Conservation (phyloP, 2,113 vertebrate species). For the Nothobranchius furzeri region DNA sequence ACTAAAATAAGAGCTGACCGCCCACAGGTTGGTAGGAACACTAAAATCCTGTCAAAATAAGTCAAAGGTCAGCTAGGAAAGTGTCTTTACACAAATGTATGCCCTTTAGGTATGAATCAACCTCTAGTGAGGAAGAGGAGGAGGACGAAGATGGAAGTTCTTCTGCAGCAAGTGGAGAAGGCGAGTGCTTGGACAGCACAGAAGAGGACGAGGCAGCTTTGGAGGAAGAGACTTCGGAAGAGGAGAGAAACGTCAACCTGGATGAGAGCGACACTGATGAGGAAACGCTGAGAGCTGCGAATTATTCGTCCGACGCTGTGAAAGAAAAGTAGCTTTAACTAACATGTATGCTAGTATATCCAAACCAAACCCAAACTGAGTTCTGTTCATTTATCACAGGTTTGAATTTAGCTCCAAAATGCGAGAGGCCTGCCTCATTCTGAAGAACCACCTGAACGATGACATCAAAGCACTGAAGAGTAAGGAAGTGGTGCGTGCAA, state of each 20-base stretch:
- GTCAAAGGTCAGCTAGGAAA: background rate
- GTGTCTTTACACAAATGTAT: background rate
- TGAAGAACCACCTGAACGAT: constrained; percentile 87
- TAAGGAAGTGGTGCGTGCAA: constrained; percentile 87
- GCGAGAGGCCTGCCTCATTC: constrained; percentile 88
- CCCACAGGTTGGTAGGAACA: constrained; percentile 10
- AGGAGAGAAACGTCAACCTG: constrained; percentile 76
- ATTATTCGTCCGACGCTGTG: constrained; percentile 61
- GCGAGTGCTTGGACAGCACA: constrained; percentile 78
- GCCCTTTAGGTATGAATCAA: constrained; percentile 88
- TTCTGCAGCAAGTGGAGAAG: constrained; percentile 76
- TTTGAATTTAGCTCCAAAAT: constrained; percentile 91
- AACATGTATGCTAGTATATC: too few relatives aligned
- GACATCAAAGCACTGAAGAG: constrained; percentile 76
- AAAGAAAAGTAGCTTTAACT: constrained; percentile 84
- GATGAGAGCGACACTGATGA: constrained; percentile 68
- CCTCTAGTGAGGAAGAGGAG: constrained; percentile 87
- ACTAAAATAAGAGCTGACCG: constrained; percentile 16
- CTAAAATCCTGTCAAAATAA: background rate
- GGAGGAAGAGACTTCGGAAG: constrained; percentile 82
- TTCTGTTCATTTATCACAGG: constrained; percentile 66
- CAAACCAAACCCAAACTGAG: background rate
- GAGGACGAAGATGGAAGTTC: constrained; percentile 80
- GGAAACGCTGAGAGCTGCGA: constrained; percentile 36
- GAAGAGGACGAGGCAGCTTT: constrained; percentile 77